Percentiles rank a stretch among this genome's conserved stretches.
Evolutionary conservation across 2,888 invertebrate species (phyloP).

Genomic region (Rhagium mordax): DNA sequence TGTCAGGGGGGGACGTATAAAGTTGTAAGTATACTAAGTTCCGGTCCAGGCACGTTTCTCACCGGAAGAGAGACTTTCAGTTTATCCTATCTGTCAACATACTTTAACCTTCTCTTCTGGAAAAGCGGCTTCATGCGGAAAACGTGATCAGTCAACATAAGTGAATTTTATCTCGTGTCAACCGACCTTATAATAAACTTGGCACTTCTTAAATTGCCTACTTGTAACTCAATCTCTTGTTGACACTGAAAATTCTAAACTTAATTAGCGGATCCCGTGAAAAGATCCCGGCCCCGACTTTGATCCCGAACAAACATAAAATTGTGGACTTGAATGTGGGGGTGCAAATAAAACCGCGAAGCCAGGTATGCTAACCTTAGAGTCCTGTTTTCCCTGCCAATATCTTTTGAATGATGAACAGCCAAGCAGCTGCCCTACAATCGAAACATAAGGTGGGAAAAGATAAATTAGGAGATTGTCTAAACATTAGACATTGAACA

Average conservation of each 20-base stretch:
- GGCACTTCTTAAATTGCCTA: conserved; percentile 56
- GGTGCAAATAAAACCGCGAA: neutral
- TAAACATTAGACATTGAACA: too few relatives aligned
- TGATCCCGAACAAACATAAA: conserved; percentile 45
- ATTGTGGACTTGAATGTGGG: conserved; percentile 34
- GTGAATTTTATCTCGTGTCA: conserved; percentile 62
- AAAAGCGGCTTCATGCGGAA: conserved; percentile 59
- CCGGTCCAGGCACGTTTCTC: conserved; percentile 62
- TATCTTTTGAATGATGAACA: too few relatives aligned
- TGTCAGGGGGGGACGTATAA: conserved; percentile 45
- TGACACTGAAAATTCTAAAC: conserved; percentile 56
- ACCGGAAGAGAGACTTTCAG: conserved; percentile 61
- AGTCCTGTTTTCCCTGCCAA: too few relatives aligned
- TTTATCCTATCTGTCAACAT: conserved; percentile 65
- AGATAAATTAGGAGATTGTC: too few relatives aligned
- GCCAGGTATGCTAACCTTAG: too few relatives aligned
- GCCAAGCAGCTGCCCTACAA: too few relatives aligned
- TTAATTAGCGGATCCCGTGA: conserved; percentile 54
- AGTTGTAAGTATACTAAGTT: conserved; percentile 57
- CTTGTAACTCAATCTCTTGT: conserved; percentile 57
- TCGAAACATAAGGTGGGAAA: too few relatives aligned
- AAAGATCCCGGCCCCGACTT: conserved; percentile 37
- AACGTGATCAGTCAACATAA: conserved; percentile 65
- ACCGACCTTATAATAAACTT: conserved; percentile 58
- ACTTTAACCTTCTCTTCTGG: conserved; percentile 60